Evolutionary conservation across 2,888 invertebrate genomes (phyloP).

Genomic region (Himalopsyche japonica): DNA sequence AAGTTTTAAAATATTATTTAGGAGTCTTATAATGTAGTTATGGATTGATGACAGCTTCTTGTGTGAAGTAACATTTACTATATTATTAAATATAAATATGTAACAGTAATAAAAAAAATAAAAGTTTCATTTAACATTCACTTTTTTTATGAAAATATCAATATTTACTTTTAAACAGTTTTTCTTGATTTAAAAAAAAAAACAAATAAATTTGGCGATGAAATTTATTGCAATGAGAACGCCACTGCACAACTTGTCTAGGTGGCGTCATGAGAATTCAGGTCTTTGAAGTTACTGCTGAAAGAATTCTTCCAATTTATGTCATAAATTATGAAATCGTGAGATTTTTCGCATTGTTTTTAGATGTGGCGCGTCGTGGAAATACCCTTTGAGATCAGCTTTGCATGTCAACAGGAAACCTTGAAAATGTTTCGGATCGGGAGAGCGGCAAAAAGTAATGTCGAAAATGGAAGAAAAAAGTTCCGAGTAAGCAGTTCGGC

Average conservation of each 20-base stretch:
- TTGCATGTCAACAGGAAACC: conserved; percentile 17
- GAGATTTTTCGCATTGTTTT: conserved; percentile 18
- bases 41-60: no score
- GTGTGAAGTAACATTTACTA: no score
- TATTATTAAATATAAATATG: no score
- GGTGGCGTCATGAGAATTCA: background rate
- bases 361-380: background rate
- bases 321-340: conserved; percentile 30
- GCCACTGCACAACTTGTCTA: background rate
- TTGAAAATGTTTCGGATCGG: conserved; percentile 12
- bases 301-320: conserved; percentile 25
- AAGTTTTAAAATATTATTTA: no score
- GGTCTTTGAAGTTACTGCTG: background rate
- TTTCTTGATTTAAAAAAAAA: no score
- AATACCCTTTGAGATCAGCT: conserved; percentile 11
- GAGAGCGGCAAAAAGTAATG: background rate
- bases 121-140: no score
- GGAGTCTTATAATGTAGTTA: no score
- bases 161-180: no score
- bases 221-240: background rate
- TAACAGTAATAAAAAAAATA: no score
- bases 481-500: conserved; percentile 2
- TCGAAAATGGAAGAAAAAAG: conserved; percentile 11
- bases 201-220: background rate
- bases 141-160: no score